A percentile compares a stretch with the other conserved stretches of the same genome.
Evolutionary conservation across 2,888 invertebrate species (phyloP).

Genomic region (Leucophora obtusa): DNA sequence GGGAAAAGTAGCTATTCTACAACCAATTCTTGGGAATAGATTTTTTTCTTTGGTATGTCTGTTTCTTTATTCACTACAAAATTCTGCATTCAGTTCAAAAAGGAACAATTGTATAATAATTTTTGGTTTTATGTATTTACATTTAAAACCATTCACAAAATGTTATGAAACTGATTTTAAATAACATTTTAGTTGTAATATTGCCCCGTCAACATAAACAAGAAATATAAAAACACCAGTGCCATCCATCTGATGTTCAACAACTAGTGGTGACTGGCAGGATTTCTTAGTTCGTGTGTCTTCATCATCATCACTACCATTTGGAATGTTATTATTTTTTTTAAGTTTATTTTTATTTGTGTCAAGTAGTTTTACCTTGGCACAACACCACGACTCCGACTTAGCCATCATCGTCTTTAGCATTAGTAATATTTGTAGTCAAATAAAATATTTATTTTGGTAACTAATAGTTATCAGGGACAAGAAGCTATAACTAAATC

Average conservation of each 20-base stretch:
- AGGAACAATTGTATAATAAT: background rate
- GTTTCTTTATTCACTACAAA: too few species aligned
- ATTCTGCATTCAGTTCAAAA: background rate
- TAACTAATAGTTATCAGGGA: too few species aligned
- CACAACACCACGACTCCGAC: constrained; percentile 35
- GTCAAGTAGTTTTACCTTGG: constrained; percentile 62
- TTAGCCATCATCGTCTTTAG: constrained; percentile 1
- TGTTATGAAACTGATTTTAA: constrained; percentile 45
- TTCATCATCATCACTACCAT: constrained; percentile 36
- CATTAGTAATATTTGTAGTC: background rate
- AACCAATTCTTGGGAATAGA: too few species aligned
- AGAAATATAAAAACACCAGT: constrained; percentile 26
- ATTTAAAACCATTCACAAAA: constrained; percentile 43
- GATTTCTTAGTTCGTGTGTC: constrained; percentile 59
- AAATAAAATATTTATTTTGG: too few species aligned
- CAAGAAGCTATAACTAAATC: too few species aligned
- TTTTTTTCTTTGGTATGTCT: too few species aligned
- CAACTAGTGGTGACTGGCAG: constrained; percentile 65
- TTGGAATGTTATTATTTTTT: constrained; percentile 61
- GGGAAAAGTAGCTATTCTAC: too few species aligned
- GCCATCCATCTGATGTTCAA: constrained; percentile 35
- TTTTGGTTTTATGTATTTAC: background rate
- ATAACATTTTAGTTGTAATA: constrained; percentile 26
- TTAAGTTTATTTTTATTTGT: constrained; percentile 57
- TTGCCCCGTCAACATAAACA: constrained; percentile 34